Evolutionary conservation across 1,140 invertebrate genomes (phyloP).

Genomic region (Drosophila parabipectinata): DNA sequence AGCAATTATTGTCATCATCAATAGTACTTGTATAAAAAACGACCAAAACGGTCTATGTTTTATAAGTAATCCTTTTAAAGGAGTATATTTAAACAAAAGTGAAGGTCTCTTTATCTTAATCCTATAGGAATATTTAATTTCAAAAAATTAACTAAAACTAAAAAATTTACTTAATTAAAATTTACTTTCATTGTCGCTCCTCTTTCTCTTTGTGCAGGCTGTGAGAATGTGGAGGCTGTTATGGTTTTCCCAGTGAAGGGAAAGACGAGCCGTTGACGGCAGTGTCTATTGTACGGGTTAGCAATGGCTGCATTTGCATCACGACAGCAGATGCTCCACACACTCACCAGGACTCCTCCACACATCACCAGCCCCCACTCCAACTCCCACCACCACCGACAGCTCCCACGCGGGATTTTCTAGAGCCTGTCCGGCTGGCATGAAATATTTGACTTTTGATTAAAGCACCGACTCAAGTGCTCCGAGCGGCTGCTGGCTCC

Average conservation of each 20-base stretch:
- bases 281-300: slow-evolving; percentile 69
- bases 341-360: slow-evolving; percentile 1
- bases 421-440: slow-evolving; percentile 51
- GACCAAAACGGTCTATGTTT: too few species aligned
- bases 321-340: slow-evolving; percentile 75
- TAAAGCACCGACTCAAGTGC: slow-evolving; percentile 80
- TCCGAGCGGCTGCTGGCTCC: slow-evolving; percentile 30
- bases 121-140: too few species aligned
- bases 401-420: slow-evolving; percentile 14
- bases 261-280: slow-evolving; percentile 39
- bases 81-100: too few species aligned
- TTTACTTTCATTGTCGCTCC: too few species aligned
- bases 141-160: neutral
- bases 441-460: slow-evolving; percentile 82
- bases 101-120: too few species aligned
- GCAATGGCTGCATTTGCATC: slow-evolving; percentile 70
- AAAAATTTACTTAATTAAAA: neutral
- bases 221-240: slow-evolving; percentile 12
- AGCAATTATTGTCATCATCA: too few species aligned
- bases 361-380: neutral
- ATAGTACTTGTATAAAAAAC: too few species aligned
- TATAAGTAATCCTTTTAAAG: too few species aligned
- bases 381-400: neutral
- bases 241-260: slow-evolving; percentile 10
- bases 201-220: slow-evolving; percentile 3